Base-by-base conservation (phyloP, 2,113 vertebrate genomes). In the Pogonocichla stellata region DNA sequence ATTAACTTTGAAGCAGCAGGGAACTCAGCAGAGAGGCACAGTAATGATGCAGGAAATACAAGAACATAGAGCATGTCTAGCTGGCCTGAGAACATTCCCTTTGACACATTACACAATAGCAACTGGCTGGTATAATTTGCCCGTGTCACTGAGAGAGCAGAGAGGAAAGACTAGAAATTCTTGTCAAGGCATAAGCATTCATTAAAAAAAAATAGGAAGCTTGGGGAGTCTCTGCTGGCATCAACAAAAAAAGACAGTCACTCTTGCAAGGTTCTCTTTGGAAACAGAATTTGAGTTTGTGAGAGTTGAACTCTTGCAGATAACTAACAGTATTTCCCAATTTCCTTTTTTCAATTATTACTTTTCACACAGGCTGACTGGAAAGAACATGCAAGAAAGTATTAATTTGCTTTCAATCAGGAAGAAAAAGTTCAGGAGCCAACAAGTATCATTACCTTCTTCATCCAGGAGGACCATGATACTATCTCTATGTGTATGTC, bases 401-500 rank as follows among this genome's bases (percentile, higher is more conserved):
- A 88, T 28, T 86, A 19, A 86, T 48, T 78, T 71, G 67, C 43
- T 88, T 88, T 83, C 28, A 90, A 58, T 38, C 38, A 60, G 78
- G 86, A 53, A 69, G 36, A 38, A 77, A 45, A 70, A 69, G 34
- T n/a, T 14, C 43, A 93, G 33, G 43, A 61, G 72, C 56, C 74
- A 86, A 89, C 22, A 66, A 88, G 73, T 22, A 88, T 72, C 33
- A 66, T 97, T 96, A 99, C 99, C 99, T 95, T 98, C 95, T 71
- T 96, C 83, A 97, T 99, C 98, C 72, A 98, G 91, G 89, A 99
- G 98, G 77, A 99, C 97, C 99, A 99, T 99, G 86, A 99, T 74
- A 94, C 99, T 99, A 92, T 99, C 99, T 86, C 98, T 97, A 93
- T 99, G 99, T 31, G 98, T 99, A 96, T 99, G 99, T 72, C 99